A percentile compares a stretch with the other conserved stretches of the same genome.
These are phyloP conservation scores for Chitala chitala DNA, from an alignment of 2,113 vertebrate species.

Conservation along the genomic window DNA sequence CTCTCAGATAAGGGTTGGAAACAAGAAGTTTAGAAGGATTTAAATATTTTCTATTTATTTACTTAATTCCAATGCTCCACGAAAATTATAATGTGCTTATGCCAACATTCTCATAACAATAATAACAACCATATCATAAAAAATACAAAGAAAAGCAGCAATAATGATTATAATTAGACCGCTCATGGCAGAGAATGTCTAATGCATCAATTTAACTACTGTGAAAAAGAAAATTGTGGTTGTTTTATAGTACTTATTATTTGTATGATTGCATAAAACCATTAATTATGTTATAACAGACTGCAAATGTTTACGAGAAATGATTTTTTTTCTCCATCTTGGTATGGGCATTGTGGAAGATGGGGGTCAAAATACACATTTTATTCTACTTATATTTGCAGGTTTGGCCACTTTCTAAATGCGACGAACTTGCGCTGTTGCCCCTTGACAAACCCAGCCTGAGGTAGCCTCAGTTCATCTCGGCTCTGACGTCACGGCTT, in stretches of 20 bases:
- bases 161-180: not conserved
- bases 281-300: not conserved
- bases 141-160: not conserved
- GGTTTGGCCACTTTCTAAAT: not conserved
- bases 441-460: not conserved
- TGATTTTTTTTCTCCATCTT: not conserved
- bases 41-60: no score
- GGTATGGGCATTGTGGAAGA: not conserved
- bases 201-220: no score
- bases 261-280: not conserved
- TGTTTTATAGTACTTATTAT: no score
- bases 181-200: no score
- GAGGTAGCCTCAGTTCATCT: constrained; percentile 12
- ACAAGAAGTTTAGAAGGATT: no score
- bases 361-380: no score
- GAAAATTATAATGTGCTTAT: no score
- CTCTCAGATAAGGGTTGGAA: no score
- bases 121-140: no score
- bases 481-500: constrained; percentile 9
- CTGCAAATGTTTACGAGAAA: not conserved
- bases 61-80: no score
- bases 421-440: not conserved
- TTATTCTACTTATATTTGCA: not conserved
- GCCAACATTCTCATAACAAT: no score
- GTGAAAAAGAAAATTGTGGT: no score